Conservation (phyloP, 2,797 vertebrate genomes). For the Delichon dasypus region DNA sequence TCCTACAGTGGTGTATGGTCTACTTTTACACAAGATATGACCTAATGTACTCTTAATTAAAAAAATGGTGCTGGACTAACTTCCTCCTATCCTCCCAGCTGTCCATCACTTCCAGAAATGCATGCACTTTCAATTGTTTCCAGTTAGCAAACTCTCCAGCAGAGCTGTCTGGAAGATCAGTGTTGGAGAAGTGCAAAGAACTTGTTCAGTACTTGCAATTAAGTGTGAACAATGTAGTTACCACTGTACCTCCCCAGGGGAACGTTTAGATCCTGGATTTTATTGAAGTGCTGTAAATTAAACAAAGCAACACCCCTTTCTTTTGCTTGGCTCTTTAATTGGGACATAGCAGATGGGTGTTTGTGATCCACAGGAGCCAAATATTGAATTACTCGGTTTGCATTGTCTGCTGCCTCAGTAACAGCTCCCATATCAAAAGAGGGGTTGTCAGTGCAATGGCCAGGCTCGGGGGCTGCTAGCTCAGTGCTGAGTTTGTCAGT, state of each 20-base stretch:
- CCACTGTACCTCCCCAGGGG: background rate
- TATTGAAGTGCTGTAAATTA: background rate
- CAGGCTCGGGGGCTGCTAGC: background rate
- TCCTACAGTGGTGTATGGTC: background rate
- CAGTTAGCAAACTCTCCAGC: background rate
- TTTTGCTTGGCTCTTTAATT: background rate
- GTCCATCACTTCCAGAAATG: background rate
- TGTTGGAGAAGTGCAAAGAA: background rate
- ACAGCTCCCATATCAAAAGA: background rate
- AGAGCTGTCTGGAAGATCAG: background rate
- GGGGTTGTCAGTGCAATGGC: background rate
- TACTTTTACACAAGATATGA: background rate
- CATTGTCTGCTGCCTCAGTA: background rate
- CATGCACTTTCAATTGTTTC: background rate
- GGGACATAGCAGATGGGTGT: background rate
- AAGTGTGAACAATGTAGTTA: background rate
- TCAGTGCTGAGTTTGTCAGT: background rate
- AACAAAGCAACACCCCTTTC: background rate
- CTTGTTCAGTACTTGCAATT: background rate
- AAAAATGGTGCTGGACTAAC: background rate
- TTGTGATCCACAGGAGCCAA: background rate
- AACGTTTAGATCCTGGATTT: background rate
- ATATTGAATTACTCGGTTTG: background rate
- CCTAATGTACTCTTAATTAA: background rate
- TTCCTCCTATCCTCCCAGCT: background rate